These are phyloP conservation scores for Spisula solida DNA, from an alignment of 2,888 invertebrate species.

Conservation along the genomic window DNA sequence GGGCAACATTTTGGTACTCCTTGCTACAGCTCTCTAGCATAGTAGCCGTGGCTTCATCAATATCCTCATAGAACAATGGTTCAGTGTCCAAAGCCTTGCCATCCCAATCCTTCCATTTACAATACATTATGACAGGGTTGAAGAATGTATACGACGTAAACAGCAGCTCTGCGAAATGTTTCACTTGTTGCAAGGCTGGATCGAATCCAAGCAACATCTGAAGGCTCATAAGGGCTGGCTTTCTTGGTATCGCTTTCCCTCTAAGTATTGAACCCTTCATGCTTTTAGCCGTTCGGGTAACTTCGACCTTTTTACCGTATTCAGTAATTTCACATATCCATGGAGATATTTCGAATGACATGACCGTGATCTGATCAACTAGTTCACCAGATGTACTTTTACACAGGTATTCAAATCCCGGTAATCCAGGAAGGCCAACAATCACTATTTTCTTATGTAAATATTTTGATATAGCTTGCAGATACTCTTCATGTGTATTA, in stretches of 20 bases:
- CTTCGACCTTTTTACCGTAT: conserved; percentile 77
- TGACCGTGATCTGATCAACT: conserved; percentile 70
- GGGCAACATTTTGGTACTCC: conserved; percentile 69
- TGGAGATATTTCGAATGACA: conserved; percentile 81
- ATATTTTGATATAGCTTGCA: conserved; percentile 77
- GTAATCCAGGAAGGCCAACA: conserved; percentile 81
- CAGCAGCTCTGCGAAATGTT: conserved; percentile 76
- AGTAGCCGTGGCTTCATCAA: conserved; percentile 71
- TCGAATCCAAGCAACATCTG: conserved; percentile 74
- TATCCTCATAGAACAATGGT: conserved; percentile 77
- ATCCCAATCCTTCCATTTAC: conserved; percentile 80
- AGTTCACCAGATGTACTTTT: conserved; percentile 73
- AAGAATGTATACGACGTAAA: conserved; percentile 76
- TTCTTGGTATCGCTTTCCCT: conserved; percentile 73
- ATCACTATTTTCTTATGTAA: conserved; percentile 77
- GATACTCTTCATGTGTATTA: conserved; percentile 78
- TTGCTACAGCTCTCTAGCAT: conserved; percentile 70
- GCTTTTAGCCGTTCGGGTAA: conserved; percentile 68
- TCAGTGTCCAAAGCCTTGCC: conserved; percentile 71
- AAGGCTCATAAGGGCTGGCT: conserved; percentile 74
- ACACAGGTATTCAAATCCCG: conserved; percentile 83
- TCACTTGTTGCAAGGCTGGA: conserved; percentile 72
- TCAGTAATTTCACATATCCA: conserved; percentile 80
- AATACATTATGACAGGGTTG: conserved; percentile 78
- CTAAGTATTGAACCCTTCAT: conserved; percentile 74